These are phyloP conservation scores for Mnemiopsis leidyi DNA, from an alignment of 37 sponge, comb jelly and placozoan species.

Conservation along the genomic window DNA sequence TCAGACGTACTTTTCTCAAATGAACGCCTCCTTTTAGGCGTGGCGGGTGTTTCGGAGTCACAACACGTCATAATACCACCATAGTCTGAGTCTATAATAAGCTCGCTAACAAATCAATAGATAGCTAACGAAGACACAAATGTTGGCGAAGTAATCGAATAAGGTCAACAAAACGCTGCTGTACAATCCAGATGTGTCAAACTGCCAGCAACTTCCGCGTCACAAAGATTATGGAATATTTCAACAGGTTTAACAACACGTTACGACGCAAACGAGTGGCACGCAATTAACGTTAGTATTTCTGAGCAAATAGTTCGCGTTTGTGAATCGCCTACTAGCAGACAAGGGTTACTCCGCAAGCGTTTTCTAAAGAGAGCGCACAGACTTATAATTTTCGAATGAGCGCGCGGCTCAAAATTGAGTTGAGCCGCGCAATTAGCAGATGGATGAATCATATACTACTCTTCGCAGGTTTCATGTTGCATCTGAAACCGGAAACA, in stretches of 20 bases:
- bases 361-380: not conserved
- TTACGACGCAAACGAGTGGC: not conserved
- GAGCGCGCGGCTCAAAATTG: not conserved
- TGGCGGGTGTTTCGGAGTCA: not conserved
- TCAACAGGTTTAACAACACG: constrained; percentile 16
- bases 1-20: not conserved
- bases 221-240: not conserved
- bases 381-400: not conserved
- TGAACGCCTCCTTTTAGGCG: constrained; percentile 42
- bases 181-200: not conserved
- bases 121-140: too few relatives aligned
- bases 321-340: not conserved
- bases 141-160: not conserved
- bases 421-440: not conserved
- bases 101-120: not conserved
- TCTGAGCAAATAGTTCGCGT: not conserved
- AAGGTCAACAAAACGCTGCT: not conserved
- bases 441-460: too few relatives aligned
- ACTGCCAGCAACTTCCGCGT: not conserved
- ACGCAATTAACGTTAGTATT: not conserved
- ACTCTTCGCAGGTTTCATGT: too few relatives aligned
- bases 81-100: not conserved
- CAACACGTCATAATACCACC: constrained; percentile 29
- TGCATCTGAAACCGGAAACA: too few relatives aligned
- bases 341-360: not conserved